Evolutionary conservation across 1,140 invertebrate species (phyloP).

Genomic region (Drosophila tani): DNA sequence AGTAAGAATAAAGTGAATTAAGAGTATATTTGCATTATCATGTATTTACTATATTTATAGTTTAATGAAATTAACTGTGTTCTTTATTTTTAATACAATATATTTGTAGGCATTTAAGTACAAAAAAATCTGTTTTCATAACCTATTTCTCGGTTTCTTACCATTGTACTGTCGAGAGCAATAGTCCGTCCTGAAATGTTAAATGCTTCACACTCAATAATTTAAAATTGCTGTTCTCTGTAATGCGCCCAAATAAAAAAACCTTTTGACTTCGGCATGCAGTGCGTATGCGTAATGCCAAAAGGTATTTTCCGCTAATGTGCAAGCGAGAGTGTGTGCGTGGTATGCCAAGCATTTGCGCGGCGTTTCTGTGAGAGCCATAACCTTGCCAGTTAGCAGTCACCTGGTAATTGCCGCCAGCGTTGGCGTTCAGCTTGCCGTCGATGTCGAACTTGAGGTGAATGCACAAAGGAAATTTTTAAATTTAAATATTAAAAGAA

Average conservation of each 20-base stretch:
- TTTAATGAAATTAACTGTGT: too few relatives aligned
- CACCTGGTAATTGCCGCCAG: constrained; percentile 76
- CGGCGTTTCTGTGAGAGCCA: constrained; percentile 57
- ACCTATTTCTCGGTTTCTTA: too few relatives aligned
- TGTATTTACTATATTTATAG: too few relatives aligned
- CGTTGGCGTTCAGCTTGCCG: constrained; percentile 51
- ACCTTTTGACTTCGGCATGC: constrained; percentile 50
- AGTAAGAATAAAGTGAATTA: too few relatives aligned
- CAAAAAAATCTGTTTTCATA: too few relatives aligned
- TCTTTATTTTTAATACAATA: too few relatives aligned
- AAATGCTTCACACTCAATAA: constrained; percentile 78
- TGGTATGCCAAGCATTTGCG: constrained; percentile 75
- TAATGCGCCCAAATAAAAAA: constrained; percentile 26
- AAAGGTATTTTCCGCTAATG: constrained; percentile 45
- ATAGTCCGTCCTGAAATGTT: constrained; percentile 28
- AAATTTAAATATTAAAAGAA: neutral
- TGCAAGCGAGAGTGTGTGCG: constrained; percentile 25
- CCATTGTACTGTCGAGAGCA: constrained; percentile 30
- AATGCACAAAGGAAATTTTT: constrained; percentile 2
- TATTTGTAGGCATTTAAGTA: too few relatives aligned
- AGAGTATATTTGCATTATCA: too few relatives aligned
- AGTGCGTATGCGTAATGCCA: constrained; percentile 71
- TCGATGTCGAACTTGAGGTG: constrained; percentile 23
- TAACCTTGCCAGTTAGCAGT: constrained; percentile 73
- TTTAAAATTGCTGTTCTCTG: constrained; percentile 57